phyloP scores from a whole-genome alignment of 2,888 invertebrate genomes.

The Pammene fasciana region DNA sequence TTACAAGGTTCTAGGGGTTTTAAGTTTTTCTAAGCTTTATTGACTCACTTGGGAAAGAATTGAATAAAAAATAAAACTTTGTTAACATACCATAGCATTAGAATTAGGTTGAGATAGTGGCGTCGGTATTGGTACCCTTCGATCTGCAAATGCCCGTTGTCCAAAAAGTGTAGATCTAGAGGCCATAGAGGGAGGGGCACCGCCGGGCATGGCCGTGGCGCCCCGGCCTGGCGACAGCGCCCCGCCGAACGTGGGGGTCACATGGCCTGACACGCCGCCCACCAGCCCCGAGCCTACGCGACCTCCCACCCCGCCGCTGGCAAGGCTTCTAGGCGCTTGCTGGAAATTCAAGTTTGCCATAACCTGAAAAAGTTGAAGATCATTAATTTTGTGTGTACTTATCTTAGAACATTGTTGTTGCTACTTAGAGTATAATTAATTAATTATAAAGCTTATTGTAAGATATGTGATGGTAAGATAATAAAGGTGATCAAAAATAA shows the following conservation, averaged over 20 bases:
- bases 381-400: constrained; percentile 24
- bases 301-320: constrained; percentile 85
- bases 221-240: constrained; percentile 76
- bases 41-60: background rate
- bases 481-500: too few species aligned
- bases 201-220: constrained; percentile 75
- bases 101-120: constrained; percentile 81
- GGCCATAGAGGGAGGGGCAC: constrained; percentile 83
- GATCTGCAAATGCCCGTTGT: constrained; percentile 90
- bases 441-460: too few species aligned
- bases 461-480: too few species aligned
- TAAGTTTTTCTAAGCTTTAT: background rate
- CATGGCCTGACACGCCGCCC: constrained; percentile 86
- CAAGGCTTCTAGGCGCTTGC: constrained; percentile 94
- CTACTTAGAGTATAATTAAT: too few species aligned
- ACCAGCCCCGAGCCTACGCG: constrained; percentile 87
- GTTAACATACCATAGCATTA: constrained; percentile 76
- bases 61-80: background rate
- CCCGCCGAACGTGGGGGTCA: constrained; percentile 81
- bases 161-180: constrained; percentile 88
- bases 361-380: constrained; percentile 80
- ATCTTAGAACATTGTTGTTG: too few species aligned
- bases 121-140: constrained; percentile 87
- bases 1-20: too few species aligned
- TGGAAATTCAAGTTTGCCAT: constrained; percentile 97